Conservation (phyloP, 2,888 invertebrate species). For the Agapostemon virescens region DNA sequence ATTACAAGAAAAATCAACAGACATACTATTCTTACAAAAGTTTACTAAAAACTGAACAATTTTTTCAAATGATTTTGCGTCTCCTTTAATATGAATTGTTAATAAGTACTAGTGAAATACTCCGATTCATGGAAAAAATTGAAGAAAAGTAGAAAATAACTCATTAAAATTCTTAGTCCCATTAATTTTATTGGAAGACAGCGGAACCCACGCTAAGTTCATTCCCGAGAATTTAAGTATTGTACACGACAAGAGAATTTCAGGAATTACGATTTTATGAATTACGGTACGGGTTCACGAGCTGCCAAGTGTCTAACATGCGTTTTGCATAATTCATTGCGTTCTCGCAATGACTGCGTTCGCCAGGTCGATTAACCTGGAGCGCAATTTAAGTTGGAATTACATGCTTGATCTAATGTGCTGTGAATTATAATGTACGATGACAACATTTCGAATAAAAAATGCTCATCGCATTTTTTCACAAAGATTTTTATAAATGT, state of each 20-base stretch:
- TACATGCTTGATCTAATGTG: conserved; percentile 8
- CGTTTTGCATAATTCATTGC: conserved; percentile 52
- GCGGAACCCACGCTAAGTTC: background rate
- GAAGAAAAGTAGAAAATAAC: background rate
- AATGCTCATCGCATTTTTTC: background rate
- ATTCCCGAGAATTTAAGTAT: background rate
- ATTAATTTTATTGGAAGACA: background rate
- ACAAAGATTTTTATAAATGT: background rate
- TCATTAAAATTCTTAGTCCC: background rate
- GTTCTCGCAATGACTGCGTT: conserved; percentile 27
- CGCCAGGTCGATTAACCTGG: conserved; percentile 32
- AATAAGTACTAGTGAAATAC: background rate
- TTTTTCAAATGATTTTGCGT: background rate
- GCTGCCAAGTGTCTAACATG: conserved; percentile 30
- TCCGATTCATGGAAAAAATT: background rate
- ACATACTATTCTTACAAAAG: too few species aligned
- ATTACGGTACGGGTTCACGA: conserved; percentile 43
- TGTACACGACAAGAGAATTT: conserved; percentile 31
- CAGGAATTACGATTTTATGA: conserved; percentile 41
- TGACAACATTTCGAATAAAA: background rate
- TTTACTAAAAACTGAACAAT: background rate
- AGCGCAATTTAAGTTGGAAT: conserved; percentile 31
- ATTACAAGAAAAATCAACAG: too few species aligned
- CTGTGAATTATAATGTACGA: background rate
- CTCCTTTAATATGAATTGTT: background rate